Conservation (phyloP, 2,797 vertebrate genomes). For the Picus viridis region DNA sequence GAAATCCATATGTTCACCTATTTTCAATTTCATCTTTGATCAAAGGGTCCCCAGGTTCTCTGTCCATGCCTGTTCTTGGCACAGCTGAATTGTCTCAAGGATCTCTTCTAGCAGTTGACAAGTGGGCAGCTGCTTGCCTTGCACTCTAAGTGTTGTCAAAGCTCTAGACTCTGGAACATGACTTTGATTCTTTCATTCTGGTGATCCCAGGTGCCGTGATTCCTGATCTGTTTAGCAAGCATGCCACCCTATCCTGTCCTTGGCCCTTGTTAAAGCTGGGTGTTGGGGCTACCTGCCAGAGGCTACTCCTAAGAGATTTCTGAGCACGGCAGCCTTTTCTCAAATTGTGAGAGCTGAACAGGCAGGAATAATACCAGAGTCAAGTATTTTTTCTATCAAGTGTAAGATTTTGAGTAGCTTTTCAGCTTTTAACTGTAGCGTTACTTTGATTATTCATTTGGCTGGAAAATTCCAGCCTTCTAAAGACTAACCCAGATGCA, state of each 20-base stretch:
- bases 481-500: slow-evolving; percentile 10
- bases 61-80: not conserved
- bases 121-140: not conserved
- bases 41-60: not conserved
- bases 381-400: not conserved
- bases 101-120: not conserved
- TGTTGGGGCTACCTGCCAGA: not conserved
- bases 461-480: slow-evolving; percentile 39
- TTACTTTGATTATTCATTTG: slow-evolving; percentile 32
- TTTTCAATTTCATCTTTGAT: not conserved
- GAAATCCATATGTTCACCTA: not conserved
- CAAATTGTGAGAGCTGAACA: not conserved
- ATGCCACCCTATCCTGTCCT: not conserved
- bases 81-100: not conserved
- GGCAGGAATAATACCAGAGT: not conserved
- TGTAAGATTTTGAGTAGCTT: not conserved
- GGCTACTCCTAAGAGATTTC: not conserved
- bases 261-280: not conserved
- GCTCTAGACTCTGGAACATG: not conserved
- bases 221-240: not conserved
- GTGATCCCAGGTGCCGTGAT: not conserved
- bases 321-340: not conserved
- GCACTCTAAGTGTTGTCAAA: rapidly evolving
- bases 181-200: not conserved
- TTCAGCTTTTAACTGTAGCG: not conserved